phyloP scores from a whole-genome alignment of 2,113 vertebrate genomes.

The Sitta europaea region DNA sequence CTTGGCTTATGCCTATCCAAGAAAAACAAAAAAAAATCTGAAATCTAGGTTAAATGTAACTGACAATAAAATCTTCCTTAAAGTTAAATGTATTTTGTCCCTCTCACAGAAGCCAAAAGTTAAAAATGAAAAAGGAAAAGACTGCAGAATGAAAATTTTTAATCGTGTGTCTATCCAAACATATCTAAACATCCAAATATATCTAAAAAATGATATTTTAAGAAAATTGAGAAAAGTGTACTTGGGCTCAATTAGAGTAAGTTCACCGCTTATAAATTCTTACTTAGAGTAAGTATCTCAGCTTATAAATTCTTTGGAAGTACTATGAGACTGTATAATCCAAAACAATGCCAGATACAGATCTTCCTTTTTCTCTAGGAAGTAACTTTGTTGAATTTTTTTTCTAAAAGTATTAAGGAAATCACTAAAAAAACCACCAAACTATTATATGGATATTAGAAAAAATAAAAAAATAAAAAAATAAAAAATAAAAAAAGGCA shows the following conservation, averaged over 20 bases:
- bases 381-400: background rate
- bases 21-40: background rate
- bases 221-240: background rate
- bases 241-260: background rate
- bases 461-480: background rate
- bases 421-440: no score
- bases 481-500: background rate
- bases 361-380: background rate
- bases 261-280: background rate
- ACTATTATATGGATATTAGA: no score
- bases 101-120: background rate
- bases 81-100: background rate
- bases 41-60: background rate
- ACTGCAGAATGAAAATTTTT: background rate
- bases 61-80: background rate
- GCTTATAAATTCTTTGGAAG: background rate
- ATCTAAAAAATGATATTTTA: background rate
- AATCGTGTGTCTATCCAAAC: background rate
- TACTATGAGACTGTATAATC: background rate
- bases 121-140: background rate
- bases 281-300: background rate
- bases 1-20: background rate
- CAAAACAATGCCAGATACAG: background rate
- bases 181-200: background rate
- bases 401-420: background rate